phyloP scores from a whole-genome alignment of 2,113 vertebrate species.

The Heterotilapia buettikoferi region DNA sequence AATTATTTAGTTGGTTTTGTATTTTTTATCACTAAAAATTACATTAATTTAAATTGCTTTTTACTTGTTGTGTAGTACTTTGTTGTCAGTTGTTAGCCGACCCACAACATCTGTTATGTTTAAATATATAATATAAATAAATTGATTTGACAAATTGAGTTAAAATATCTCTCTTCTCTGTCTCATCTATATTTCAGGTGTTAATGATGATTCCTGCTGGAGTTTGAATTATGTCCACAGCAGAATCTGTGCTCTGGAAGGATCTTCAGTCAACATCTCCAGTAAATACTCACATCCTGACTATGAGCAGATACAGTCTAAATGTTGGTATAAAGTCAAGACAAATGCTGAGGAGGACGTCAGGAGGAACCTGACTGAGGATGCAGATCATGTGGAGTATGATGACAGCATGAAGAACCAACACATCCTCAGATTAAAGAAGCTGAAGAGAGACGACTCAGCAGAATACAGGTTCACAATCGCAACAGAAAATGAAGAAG shows the following conservation, averaged over 20 bases:
- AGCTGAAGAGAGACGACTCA: not conserved
- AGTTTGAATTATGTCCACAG: rapidly evolving
- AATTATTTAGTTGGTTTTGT: too few relatives aligned
- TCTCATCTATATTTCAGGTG: rapidly evolving
- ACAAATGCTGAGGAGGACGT: rapidly evolving
- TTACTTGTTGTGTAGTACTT: too few relatives aligned
- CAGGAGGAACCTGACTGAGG: not conserved
- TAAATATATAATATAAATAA: rapidly evolving
- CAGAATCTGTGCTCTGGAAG: not conserved
- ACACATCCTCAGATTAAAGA: not conserved
- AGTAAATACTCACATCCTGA: not conserved
- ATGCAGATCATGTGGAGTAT: not conserved
- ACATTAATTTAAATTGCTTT: too few relatives aligned
- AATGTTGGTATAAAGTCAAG: not conserved
- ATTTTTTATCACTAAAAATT: too few relatives aligned
- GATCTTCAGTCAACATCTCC: not conserved
- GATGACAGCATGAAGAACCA: not conserved
- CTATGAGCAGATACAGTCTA: not conserved
- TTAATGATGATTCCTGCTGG: rapidly evolving
- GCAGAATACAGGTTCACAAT: not conserved
- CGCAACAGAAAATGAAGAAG: rapidly evolving
- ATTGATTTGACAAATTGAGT: rapidly evolving
- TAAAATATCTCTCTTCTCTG: too few relatives aligned
- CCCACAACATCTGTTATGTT: too few relatives aligned
- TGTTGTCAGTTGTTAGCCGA: rapidly evolving